phyloP scores from a whole-genome alignment of 2,797 vertebrate genomes.

The Salmo trutta region DNA sequence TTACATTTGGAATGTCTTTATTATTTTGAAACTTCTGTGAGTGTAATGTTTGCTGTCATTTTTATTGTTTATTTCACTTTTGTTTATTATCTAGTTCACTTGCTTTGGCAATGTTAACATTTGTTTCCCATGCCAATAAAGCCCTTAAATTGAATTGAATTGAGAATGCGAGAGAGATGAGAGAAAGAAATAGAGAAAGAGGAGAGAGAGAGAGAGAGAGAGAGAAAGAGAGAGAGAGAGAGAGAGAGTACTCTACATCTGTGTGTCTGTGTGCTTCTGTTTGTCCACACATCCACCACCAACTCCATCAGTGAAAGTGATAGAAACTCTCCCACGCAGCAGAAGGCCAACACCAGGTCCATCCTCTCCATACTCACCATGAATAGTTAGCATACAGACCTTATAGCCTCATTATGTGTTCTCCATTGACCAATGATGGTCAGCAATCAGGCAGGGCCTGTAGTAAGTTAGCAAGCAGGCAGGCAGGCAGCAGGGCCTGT shows the following conservation, averaged over 20 bases:
- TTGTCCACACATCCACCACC: constrained; percentile 33
- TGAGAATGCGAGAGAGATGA: background rate
- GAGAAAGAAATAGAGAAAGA: too few species aligned
- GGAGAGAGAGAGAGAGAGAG: background rate
- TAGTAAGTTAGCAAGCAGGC: too few species aligned
- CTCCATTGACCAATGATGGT: constrained; percentile 20
- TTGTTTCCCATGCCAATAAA: too few species aligned
- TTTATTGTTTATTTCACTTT: too few species aligned
- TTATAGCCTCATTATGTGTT: constrained; percentile 17
- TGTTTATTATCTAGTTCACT: too few species aligned
- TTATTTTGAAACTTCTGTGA: too few species aligned
- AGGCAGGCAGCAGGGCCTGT: too few species aligned
- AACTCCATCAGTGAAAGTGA: background rate
- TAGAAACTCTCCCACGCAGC: constrained; percentile 17
- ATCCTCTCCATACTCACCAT: constrained; percentile 2
- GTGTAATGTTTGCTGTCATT: too few species aligned
- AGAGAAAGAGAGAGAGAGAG: background rate
- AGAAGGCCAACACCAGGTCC: background rate
- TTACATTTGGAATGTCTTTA: too few species aligned
- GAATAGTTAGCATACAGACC: background rate
- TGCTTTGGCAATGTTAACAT: too few species aligned
- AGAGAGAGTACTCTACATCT: background rate
- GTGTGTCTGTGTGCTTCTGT: constrained; percentile 4
- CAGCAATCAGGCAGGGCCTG: background rate
- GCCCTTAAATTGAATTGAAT: too few species aligned